Percentiles rank a stretch among this genome's conserved stretches.
These are phyloP conservation scores for Drosophila santomea DNA, from an alignment of 1,140 invertebrate species.

Conservation along the genomic window DNA sequence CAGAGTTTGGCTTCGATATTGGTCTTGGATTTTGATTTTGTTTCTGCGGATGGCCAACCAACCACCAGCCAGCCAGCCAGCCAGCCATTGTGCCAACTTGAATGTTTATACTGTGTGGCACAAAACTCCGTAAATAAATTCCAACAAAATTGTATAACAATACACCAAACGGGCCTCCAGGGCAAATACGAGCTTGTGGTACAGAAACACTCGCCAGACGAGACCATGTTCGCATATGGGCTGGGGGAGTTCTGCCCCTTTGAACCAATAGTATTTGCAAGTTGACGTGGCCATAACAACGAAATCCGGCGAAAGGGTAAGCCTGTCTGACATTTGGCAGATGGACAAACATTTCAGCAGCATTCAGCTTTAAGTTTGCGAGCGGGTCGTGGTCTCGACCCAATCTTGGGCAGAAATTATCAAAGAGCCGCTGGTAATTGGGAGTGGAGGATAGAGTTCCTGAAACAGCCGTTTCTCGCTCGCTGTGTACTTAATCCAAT, in stretches of 20 bases:
- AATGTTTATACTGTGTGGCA: constrained; percentile 79
- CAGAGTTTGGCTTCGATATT: constrained; percentile 70
- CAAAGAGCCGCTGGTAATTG: constrained; percentile 81
- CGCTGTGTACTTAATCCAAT: constrained; percentile 69
- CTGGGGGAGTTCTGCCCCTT: background rate
- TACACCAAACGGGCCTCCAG: constrained; percentile 77
- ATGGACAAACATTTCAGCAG: constrained; percentile 50
- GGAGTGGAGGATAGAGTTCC: constrained; percentile 58
- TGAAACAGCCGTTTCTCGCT: constrained; percentile 42
- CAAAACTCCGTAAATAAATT: constrained; percentile 83
- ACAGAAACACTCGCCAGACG: constrained; percentile 38
- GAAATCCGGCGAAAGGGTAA: constrained; percentile 19
- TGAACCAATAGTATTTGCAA: constrained; percentile 47
- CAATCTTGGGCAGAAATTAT: constrained; percentile 58
- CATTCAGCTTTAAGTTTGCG: constrained; percentile 44
- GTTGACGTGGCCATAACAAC: constrained; percentile 63
- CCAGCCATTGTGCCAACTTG: constrained; percentile 65
- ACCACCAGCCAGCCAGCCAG: background rate
- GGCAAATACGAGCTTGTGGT: constrained; percentile 59
- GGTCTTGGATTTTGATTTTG: constrained; percentile 64
- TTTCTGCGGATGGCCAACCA: constrained; percentile 27
- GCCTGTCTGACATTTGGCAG: constrained; percentile 22
- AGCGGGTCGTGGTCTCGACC: background rate
- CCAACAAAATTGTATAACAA: constrained; percentile 83
- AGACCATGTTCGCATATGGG: constrained; percentile 29